These are phyloP conservation scores for Sarcophilus harrisii DNA, from an alignment of 2,797 vertebrate genomes.

Conservation along the genomic window DNA sequence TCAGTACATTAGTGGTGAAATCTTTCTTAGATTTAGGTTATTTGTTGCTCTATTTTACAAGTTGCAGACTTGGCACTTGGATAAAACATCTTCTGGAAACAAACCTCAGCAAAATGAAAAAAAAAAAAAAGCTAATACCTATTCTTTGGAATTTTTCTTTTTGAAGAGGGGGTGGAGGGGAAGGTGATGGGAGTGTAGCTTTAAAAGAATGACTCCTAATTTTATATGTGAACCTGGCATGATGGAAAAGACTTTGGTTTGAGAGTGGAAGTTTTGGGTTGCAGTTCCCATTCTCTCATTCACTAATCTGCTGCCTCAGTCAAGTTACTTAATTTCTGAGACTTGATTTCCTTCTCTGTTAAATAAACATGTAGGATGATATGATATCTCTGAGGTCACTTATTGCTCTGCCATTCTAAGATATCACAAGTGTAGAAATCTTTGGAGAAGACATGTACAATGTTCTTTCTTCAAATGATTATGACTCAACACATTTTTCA, in stretches of 20 bases:
- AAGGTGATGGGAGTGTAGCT: not conserved
- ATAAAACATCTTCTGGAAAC: conserved; percentile 40
- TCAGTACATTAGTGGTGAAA: conserved; percentile 21
- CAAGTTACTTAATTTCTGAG: not conserved
- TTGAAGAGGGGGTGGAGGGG: not conserved
- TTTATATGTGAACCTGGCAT: not conserved
- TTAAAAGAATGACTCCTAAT: not conserved
- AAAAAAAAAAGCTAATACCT: not conserved
- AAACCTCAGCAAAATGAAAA: not conserved
- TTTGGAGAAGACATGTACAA: not conserved
- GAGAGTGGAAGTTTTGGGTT: not conserved
- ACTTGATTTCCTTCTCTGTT: not conserved
- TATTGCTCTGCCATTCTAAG: not conserved
- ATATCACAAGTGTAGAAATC: not conserved
- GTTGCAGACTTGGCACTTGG: conserved; percentile 9
- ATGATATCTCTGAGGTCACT: not conserved
- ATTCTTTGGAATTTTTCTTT: not conserved
- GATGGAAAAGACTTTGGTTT: not conserved
- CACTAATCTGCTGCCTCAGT: not conserved
- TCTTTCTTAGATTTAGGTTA: conserved; percentile 26
- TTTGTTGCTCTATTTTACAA: conserved; percentile 25
- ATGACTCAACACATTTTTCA: not conserved
- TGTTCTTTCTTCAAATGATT: not conserved
- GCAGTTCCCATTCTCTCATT: not conserved
- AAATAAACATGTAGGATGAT: not conserved